These are phyloP conservation scores for Cuniculus paca DNA, from an alignment of 2,797 vertebrate genomes.

Conservation along the genomic window DNA sequence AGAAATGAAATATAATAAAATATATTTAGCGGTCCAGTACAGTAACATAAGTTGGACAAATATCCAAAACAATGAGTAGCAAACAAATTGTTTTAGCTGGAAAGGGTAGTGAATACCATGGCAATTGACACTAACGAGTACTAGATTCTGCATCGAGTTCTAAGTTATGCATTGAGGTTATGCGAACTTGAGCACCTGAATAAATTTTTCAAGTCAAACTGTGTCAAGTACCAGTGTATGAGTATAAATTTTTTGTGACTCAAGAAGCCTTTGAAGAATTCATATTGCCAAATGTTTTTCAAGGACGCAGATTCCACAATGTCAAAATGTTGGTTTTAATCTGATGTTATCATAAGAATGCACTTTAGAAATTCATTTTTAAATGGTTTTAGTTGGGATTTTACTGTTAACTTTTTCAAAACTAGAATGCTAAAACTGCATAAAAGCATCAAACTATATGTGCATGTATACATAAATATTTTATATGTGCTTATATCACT, in stretches of 20 bases:
- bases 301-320: neutral
- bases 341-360: neutral
- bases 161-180: neutral
- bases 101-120: neutral
- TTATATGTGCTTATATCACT: neutral
- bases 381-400: slow-evolving; percentile 14
- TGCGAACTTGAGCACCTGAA: neutral
- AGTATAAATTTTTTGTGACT: slow-evolving; percentile 29
- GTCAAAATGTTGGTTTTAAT: neutral
- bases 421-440: neutral
- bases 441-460: neutral
- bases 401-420: neutral
- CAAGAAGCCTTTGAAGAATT: slow-evolving; percentile 38
- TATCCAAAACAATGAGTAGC: neutral
- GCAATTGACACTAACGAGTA: neutral
- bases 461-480: neutral
- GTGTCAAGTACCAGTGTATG: neutral
- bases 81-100: neutral
- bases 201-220: neutral
- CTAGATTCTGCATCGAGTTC: neutral
- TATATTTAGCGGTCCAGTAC: neutral
- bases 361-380: slow-evolving; percentile 17
- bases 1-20: slow-evolving; percentile 51
- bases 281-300: neutral
- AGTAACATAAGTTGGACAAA: neutral